A percentile compares a stretch with the other conserved stretches of the same genome.
These are phyloP conservation scores for Candidula unifasciata DNA, from an alignment of 2,888 invertebrate species.

Conservation along the genomic window DNA sequence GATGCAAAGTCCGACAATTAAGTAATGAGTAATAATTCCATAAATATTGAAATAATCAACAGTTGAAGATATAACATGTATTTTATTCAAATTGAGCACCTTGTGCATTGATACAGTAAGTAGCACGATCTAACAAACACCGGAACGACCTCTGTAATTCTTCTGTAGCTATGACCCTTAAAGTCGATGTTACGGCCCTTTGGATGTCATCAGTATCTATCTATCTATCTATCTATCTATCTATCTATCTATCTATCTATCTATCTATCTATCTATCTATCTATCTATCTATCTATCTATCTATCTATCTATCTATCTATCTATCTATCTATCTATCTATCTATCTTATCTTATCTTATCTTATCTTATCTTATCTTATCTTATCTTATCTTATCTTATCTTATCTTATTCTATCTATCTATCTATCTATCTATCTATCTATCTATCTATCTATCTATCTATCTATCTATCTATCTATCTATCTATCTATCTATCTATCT, in stretches of 20 bases:
- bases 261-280: slow-evolving; percentile 17
- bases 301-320: slow-evolving; percentile 21
- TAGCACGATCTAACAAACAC: too few species aligned
- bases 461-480: slow-evolving; percentile 19
- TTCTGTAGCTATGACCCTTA: too few species aligned
- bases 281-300: slow-evolving; percentile 21
- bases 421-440: slow-evolving; percentile 12
- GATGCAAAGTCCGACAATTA: too few species aligned
- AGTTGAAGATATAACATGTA: too few species aligned
- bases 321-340: slow-evolving; percentile 21
- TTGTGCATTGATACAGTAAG: too few species aligned
- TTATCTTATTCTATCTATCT: neutral
- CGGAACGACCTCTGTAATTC: too few species aligned
- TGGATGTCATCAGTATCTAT: neutral
- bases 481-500: slow-evolving; percentile 18
- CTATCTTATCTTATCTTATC: slow-evolving; percentile 15
- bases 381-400: neutral
- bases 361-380: neutral
- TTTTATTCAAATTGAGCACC: too few species aligned
- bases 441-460: slow-evolving; percentile 19
- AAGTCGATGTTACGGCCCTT: too few species aligned
- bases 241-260: neutral
- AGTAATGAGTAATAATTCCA: too few species aligned
- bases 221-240: neutral
- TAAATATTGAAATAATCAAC: too few species aligned